phyloP scores from a whole-genome alignment of 2,113 vertebrate genomes.

The Microtus ochrogaster region DNA sequence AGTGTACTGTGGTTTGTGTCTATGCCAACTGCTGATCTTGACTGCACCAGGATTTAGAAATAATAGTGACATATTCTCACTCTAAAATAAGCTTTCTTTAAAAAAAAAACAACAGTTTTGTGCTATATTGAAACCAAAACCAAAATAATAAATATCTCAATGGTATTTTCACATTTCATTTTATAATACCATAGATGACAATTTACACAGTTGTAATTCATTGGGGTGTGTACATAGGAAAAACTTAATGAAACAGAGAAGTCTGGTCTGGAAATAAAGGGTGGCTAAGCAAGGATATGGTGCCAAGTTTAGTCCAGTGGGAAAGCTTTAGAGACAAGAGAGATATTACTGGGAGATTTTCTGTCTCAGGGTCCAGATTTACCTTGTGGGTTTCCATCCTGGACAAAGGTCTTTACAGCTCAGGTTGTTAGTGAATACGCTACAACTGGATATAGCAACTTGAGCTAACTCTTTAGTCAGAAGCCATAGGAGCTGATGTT shows the following conservation, averaged over 20 bases:
- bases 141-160: not conserved
- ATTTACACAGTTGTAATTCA: not conserved
- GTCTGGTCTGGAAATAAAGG: not conserved
- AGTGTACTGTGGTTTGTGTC: conserved; percentile 55
- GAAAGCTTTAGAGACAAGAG: not conserved
- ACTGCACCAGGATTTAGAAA: conserved; percentile 63
- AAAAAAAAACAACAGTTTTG: not conserved
- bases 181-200: not conserved
- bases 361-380: not conserved
- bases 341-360: not conserved
- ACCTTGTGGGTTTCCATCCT: not conserved
- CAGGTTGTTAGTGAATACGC: not conserved
- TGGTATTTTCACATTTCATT: not conserved
- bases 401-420: not conserved
- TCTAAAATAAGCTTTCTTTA: conserved; percentile 72
- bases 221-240: not conserved
- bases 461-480: not conserved
- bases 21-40: conserved; percentile 49
- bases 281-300: not conserved
- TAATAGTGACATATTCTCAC: conserved; percentile 58
- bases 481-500: not conserved
- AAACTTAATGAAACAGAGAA: not conserved
- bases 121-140: not conserved
- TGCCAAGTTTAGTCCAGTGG: not conserved
- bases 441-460: too few relatives aligned